phyloP scores from a whole-genome alignment of 1,140 invertebrate species.

The Eupeodes corollae region DNA sequence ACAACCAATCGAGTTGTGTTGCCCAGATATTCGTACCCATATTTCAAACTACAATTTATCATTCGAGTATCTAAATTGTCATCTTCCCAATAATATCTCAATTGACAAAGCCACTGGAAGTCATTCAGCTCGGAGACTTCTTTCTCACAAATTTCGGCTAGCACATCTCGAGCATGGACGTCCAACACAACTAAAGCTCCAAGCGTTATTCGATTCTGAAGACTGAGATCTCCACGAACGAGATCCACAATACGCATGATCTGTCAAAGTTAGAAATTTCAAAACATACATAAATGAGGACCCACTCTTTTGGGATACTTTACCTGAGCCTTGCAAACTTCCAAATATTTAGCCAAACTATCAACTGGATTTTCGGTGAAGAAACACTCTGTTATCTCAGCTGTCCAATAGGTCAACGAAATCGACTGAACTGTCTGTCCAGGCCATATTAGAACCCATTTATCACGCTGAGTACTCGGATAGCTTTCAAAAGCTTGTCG shows the following conservation, averaged over 20 bases:
- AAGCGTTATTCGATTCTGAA: constrained; percentile 81
- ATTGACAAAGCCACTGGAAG: constrained; percentile 83
- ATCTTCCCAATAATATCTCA: constrained; percentile 93
- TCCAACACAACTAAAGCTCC: constrained; percentile 84
- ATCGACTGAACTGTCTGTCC: constrained; percentile 81
- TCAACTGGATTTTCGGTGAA: constrained; percentile 38
- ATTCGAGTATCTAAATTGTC: constrained; percentile 64
- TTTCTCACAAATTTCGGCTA: constrained; percentile 56
- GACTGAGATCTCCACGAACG: constrained; percentile 73
- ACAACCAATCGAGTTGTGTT: constrained; percentile 80
- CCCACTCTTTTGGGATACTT: too few relatives aligned
- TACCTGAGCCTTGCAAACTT: constrained; percentile 41
- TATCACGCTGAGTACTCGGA: constrained; percentile 46
- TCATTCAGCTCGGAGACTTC: constrained; percentile 61
- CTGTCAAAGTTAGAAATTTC: constrained; percentile 42
- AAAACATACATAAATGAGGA: too few relatives aligned
- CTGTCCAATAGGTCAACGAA: constrained; percentile 80
- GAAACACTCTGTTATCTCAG: constrained; percentile 64
- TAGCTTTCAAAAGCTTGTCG: constrained; percentile 55
- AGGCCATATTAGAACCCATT: constrained; percentile 83
- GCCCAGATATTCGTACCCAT: constrained; percentile 94
- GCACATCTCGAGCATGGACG: constrained; percentile 82
- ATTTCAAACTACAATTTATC: constrained; percentile 82
- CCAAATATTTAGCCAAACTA: constrained; percentile 44
- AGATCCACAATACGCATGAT: constrained; percentile 74